phyloP scores from a whole-genome alignment of 53 echinoderm and acorn worm species.

The Astropecten irregularis region DNA sequence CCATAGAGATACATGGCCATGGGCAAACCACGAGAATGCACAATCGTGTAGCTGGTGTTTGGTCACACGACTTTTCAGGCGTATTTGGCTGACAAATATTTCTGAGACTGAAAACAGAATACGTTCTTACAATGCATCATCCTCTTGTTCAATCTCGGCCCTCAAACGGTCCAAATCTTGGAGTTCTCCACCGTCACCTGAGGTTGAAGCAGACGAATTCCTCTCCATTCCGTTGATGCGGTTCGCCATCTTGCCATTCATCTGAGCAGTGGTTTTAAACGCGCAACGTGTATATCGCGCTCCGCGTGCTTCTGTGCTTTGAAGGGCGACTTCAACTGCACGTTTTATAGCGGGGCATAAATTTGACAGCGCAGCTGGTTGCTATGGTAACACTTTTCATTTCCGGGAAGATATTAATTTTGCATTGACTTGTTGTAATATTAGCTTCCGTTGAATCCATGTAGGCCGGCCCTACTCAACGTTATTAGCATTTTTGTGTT shows the following conservation, averaged over 20 bases:
- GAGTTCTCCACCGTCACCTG: conserved; percentile 19
- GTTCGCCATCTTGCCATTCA: conserved; percentile 43
- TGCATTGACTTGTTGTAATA: no score
- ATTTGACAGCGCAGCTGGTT: background rate
- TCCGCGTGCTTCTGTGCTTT: background rate
- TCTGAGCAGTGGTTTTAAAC: background rate
- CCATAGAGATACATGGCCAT: no score
- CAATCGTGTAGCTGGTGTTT: no score
- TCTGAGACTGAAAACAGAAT: no score
- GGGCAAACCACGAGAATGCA: no score
- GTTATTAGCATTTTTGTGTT: no score
- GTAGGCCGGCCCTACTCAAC: no score
- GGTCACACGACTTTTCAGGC: no score
- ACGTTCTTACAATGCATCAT: conserved; percentile 63
- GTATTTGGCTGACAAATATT: no score
- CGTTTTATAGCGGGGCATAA: background rate
- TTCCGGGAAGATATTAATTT: no score
- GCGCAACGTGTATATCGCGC: conserved; percentile 11
- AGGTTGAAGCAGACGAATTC: conserved; percentile 12
- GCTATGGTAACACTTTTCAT: conserved; percentile 20
- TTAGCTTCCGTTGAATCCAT: no score
- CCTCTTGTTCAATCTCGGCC: conserved; percentile 64
- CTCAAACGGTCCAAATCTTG: conserved; percentile 48
- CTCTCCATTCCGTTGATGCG: no score
- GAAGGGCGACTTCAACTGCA: conserved; percentile 6